A percentile compares a stretch with the other conserved stretches of the same genome.
Evolutionary conservation across 2,113 vertebrate genomes (phyloP).

Genomic region (Cebidichthys violaceus): DNA sequence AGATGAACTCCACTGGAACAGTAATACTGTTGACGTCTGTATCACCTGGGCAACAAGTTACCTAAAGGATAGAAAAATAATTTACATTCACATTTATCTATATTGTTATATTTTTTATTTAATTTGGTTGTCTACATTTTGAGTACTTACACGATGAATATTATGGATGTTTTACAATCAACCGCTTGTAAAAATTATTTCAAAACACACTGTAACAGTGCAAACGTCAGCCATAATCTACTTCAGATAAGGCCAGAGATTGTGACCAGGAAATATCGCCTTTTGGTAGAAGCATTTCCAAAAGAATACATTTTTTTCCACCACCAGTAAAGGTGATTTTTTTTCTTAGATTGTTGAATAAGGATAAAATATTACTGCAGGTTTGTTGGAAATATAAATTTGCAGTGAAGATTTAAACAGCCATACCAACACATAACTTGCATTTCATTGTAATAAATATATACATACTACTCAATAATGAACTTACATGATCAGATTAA

Average conservation of each 20-base stretch:
- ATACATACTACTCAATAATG: background rate
- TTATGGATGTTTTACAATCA: background rate
- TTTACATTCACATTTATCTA: background rate
- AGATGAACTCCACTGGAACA: conserved; percentile 96
- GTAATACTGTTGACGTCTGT: conserved; percentile 88
- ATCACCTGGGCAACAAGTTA: conserved; percentile 93
- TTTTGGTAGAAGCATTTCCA: background rate
- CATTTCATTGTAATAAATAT: background rate
- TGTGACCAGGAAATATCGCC: background rate
- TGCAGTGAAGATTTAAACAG: background rate
- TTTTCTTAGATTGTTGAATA: background rate
- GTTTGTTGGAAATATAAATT: background rate
- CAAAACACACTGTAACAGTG: background rate
- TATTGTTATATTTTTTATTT: background rate
- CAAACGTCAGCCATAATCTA: conserved; percentile 19
- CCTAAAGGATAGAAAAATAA: conserved; percentile 75
- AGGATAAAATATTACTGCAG: background rate
- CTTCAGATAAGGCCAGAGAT: conserved; percentile 3
- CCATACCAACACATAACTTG: background rate
- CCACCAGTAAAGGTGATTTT: background rate
- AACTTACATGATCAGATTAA: background rate
- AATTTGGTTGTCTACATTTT: background rate
- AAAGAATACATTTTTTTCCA: background rate
- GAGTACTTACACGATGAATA: background rate
- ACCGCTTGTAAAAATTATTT: background rate